A percentile compares a stretch with the other conserved stretches of the same genome.
Evolutionary conservation across 2,113 vertebrate species (phyloP).

Genomic region (Ammospiza nelsoni): DNA sequence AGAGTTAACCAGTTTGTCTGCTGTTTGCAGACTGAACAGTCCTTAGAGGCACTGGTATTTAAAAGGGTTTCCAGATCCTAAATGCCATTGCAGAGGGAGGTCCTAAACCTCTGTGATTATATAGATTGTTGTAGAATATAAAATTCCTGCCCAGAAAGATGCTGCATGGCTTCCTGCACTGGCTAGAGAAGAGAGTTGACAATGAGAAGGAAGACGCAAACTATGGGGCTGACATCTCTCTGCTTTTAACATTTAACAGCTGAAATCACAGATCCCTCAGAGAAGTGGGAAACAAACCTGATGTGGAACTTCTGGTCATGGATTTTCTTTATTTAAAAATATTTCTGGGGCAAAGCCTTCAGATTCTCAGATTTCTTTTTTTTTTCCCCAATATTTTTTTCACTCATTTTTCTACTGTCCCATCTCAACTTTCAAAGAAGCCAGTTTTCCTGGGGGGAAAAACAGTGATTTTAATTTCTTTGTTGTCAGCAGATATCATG

Average conservation of each 20-base stretch:
- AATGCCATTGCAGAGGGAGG: neutral
- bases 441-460: rapidly evolving
- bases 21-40: neutral
- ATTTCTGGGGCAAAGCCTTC: neutral
- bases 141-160: neutral
- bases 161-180: neutral
- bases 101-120: neutral
- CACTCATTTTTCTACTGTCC: neutral
- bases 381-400: rapidly evolving
- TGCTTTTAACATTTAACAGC: neutral
- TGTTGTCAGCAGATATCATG: neutral
- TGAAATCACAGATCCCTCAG: neutral
- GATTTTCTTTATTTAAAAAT: neutral
- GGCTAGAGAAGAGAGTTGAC: neutral
- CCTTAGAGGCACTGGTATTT: neutral
- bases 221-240: neutral
- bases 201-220: neutral
- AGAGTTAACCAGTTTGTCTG: neutral
- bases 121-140: neutral
- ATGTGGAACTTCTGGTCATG: neutral
- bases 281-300: neutral
- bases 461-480: neutral
- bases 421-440: neutral
- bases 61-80: neutral
- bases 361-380: too few species aligned